Evolutionary conservation across 2,888 invertebrate genomes (phyloP).

Genomic region (Hedychridium roseum): DNA sequence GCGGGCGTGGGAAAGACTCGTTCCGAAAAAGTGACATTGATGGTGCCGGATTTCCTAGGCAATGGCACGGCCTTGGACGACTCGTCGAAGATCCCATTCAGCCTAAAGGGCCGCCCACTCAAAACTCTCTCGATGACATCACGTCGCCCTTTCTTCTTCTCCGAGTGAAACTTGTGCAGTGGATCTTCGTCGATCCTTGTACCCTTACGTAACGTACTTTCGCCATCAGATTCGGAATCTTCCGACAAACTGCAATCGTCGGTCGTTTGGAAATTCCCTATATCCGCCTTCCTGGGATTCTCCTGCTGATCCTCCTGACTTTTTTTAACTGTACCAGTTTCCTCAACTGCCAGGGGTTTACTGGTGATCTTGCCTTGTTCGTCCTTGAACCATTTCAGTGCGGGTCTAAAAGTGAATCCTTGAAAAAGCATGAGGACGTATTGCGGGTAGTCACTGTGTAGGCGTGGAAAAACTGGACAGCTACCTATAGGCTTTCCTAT

Average conservation of each 20-base stretch:
- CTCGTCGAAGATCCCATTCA: conserved; percentile 53
- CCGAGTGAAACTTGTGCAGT: conserved; percentile 15
- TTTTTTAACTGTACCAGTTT: too few species aligned
- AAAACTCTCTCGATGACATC: conserved; percentile 38
- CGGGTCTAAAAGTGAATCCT: too few species aligned
- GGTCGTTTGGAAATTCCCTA: too few species aligned
- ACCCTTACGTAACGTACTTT: neutral
- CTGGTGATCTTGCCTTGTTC: neutral
- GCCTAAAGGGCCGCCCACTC: conserved; percentile 42
- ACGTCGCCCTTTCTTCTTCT: conserved; percentile 17
- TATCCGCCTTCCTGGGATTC: too few species aligned
- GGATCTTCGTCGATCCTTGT: conserved; percentile 18
- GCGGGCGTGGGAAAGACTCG: conserved; percentile 84
- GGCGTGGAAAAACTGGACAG: too few species aligned
- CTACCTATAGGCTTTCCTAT: conserved; percentile 49
- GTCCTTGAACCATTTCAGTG: conserved; percentile 48
- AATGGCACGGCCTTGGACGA: conserved; percentile 66
- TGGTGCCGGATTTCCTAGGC: conserved; percentile 68
- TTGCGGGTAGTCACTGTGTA: too few species aligned
- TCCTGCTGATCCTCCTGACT: too few species aligned
- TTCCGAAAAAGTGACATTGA: conserved; percentile 77
- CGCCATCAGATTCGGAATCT: conserved; percentile 30
- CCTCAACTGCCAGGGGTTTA: too few species aligned
- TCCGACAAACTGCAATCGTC: conserved; percentile 17
- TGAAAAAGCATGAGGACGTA: too few species aligned